Evolutionary conservation across 2,797 vertebrate genomes (phyloP).

Genomic region (Rachycentron canadum): DNA sequence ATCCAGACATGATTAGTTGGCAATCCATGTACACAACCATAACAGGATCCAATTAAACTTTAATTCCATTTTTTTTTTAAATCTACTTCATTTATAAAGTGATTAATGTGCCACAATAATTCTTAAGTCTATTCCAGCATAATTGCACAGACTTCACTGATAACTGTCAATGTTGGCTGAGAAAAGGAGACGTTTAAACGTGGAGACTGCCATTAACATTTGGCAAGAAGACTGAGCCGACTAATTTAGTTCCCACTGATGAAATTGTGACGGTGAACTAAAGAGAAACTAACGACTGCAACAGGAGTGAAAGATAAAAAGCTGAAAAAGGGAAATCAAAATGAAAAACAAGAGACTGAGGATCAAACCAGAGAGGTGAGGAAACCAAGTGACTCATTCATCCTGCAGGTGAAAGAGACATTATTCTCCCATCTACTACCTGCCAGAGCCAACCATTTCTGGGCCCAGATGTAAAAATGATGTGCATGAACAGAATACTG

Average conservation of each 20-base stretch:
- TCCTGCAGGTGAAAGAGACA: conserved; percentile 42
- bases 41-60: conserved; percentile 39
- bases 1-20: conserved; percentile 50
- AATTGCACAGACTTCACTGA: conserved; percentile 29
- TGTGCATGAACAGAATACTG: conserved; percentile 18
- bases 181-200: conserved; percentile 30
- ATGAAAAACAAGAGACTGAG: conserved; percentile 1
- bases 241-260: conserved; percentile 36
- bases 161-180: conserved; percentile 19
- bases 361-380: conserved; percentile 7
- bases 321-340: conserved; percentile 7
- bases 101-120: conserved; percentile 38
- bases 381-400: conserved; percentile 25
- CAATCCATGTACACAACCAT: conserved; percentile 11
- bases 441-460: background rate
- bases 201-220: conserved; percentile 44
- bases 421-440: conserved; percentile 46
- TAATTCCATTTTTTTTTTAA: conserved; percentile 39
- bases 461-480: conserved; percentile 28
- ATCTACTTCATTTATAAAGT: conserved; percentile 36
- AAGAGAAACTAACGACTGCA: conserved; percentile 39
- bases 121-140: conserved; percentile 35
- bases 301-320: conserved; percentile 18
- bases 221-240: conserved; percentile 21
- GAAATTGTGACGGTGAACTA: conserved; percentile 34